phyloP scores from a whole-genome alignment of 2,888 invertebrate genomes.

The Norana najaformis region DNA sequence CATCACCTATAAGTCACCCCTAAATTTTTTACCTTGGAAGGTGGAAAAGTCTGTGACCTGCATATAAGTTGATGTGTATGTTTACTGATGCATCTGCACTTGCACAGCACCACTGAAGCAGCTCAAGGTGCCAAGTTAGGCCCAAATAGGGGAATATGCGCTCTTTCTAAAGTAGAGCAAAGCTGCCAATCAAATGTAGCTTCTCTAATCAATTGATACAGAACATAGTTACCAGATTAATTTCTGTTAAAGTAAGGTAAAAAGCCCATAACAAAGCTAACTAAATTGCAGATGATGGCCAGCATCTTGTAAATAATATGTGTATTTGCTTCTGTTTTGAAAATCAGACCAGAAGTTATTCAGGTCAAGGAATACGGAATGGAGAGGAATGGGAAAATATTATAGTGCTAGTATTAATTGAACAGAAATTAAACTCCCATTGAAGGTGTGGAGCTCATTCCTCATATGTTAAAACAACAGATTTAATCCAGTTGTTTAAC shows the following conservation, averaged over 20 bases:
- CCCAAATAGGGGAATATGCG: not conserved
- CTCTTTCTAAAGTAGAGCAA: not conserved
- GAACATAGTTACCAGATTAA: not conserved
- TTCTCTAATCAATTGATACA: not conserved
- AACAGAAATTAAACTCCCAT: not conserved
- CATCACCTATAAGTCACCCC: not conserved
- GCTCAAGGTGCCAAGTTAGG: not conserved
- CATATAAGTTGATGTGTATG: not conserved
- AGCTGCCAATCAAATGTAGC: not conserved
- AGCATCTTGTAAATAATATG: no score
- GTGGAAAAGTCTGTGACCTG: not conserved
- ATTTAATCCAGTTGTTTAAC: not conserved
- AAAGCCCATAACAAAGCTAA: not conserved
- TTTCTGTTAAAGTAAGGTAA: not conserved
- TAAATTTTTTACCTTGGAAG: not conserved
- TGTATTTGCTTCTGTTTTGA: no score
- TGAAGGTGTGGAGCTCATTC: not conserved
- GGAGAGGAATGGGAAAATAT: no score
- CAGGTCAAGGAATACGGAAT: no score
- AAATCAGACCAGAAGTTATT: no score
- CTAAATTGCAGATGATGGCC: not conserved
- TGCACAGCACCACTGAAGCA: not conserved
- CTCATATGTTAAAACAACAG: not conserved
- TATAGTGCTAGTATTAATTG: no score
- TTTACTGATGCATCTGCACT: not conserved